Evolutionary conservation across 2,113 vertebrate species (phyloP).

Genomic region (Podilymbus podiceps): DNA sequence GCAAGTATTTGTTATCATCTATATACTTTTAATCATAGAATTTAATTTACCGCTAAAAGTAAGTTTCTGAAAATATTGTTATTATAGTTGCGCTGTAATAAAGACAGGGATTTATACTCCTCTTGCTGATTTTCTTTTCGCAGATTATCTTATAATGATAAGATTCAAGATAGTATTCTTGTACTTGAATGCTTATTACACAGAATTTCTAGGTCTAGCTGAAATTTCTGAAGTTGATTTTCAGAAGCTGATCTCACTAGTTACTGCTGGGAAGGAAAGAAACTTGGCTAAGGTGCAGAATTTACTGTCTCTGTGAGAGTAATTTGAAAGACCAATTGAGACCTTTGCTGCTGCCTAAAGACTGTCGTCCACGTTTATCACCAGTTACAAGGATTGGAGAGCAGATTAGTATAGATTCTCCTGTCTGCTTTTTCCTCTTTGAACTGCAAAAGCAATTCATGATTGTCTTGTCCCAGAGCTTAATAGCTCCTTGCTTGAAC

Average conservation of each 20-base stretch:
- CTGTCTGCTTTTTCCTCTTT: background rate
- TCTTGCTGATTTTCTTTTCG: background rate
- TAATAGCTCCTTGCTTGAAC: background rate
- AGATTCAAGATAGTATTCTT: background rate
- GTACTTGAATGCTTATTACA: background rate
- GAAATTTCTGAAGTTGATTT: background rate
- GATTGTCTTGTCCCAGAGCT: background rate
- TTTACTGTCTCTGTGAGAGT: background rate
- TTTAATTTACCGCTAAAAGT: background rate
- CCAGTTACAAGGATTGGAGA: background rate
- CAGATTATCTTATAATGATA: background rate
- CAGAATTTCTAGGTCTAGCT: background rate
- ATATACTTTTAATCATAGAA: background rate
- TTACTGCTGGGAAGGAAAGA: background rate
- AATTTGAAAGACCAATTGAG: background rate
- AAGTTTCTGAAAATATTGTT: background rate
- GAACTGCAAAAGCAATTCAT: background rate
- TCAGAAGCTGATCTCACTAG: background rate
- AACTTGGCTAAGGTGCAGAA: background rate
- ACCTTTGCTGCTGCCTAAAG: background rate
- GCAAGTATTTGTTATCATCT: background rate
- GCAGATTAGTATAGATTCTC: background rate
- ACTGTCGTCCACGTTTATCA: background rate
- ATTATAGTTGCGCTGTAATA: background rate
- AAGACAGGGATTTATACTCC: background rate